These are phyloP conservation scores for Cistogaster globosa DNA, from an alignment of 2,888 invertebrate genomes.

Conservation along the genomic window DNA sequence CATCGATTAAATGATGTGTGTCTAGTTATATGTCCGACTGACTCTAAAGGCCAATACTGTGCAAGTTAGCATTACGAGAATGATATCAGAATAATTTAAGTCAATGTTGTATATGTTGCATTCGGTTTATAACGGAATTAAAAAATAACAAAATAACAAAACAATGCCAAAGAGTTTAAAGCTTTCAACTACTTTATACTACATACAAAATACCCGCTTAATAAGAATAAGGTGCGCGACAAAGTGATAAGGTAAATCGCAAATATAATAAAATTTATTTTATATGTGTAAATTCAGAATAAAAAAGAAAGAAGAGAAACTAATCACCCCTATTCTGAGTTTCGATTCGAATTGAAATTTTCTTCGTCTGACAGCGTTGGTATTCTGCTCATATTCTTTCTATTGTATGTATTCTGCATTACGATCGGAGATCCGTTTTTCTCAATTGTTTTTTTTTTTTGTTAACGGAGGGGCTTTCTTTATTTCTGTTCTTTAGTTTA, in stretches of 20 bases:
- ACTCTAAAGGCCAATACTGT: conserved; percentile 37
- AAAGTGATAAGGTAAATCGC: neutral
- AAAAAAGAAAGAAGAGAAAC: no score
- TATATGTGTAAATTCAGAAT: no score
- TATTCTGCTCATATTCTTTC: no score
- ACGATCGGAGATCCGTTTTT: no score
- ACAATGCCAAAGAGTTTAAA: conserved; percentile 21
- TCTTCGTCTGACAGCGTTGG: no score
- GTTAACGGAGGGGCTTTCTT: no score
- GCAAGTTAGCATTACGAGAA: conserved; percentile 18
- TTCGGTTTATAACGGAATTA: conserved; percentile 51
- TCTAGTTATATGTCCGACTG: conserved; percentile 13
- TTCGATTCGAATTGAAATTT: no score
- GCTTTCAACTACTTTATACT: conserved; percentile 19
- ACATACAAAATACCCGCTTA: neutral
- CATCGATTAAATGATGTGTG: conserved; percentile 51
- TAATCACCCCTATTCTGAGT: no score
- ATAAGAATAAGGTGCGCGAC: neutral
- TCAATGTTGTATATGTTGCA: conserved; percentile 25
- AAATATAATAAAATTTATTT: no score
- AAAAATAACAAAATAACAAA: conserved; percentile 17
- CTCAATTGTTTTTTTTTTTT: no score
- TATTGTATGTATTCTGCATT: no score
- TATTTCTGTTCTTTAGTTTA: no score
- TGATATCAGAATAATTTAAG: conserved; percentile 48